These are phyloP conservation scores for Bombyx mandarina DNA, from an alignment of 1,140 invertebrate genomes.

Conservation along the genomic window DNA sequence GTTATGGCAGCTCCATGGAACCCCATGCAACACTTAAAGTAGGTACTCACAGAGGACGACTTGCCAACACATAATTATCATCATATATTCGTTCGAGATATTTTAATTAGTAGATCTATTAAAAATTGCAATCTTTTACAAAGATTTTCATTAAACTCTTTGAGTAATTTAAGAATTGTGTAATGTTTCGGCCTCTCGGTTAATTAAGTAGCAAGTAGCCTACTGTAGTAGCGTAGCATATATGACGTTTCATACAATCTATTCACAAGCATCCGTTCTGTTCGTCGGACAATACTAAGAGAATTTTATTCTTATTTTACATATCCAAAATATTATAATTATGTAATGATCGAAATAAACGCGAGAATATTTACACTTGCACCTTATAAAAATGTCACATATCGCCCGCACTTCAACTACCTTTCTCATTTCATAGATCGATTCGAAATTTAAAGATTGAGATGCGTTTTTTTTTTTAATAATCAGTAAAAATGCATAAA, in stretches of 20 bases:
- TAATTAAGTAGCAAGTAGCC: too few relatives aligned
- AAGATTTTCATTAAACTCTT: too few relatives aligned
- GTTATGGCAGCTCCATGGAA: slow-evolving; percentile 68
- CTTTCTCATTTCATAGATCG: slow-evolving; percentile 16
- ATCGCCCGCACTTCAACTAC: slow-evolving; percentile 35
- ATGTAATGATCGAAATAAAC: slow-evolving; percentile 28
- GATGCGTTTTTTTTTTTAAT: slow-evolving; percentile 26
- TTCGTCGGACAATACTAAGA: slow-evolving; percentile 36
- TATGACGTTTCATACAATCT: slow-evolving; percentile 58
- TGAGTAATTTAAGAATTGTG: too few relatives aligned
- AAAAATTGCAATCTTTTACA: too few relatives aligned
- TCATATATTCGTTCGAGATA: too few relatives aligned
- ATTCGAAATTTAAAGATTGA: slow-evolving; percentile 60
- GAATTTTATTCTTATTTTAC: slow-evolving; percentile 23
- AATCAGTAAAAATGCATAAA: slow-evolving; percentile 65
- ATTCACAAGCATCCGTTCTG: slow-evolving; percentile 38
- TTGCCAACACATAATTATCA: too few relatives aligned
- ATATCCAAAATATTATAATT: slow-evolving; percentile 8
- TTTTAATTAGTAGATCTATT: too few relatives aligned
- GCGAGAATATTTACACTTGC: slow-evolving; percentile 40
- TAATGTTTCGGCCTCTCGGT: too few relatives aligned
- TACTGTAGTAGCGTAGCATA: slow-evolving; percentile 19
- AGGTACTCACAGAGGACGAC: slow-evolving; percentile 26
- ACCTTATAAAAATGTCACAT: slow-evolving; percentile 59
- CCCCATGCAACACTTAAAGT: slow-evolving; percentile 64